Evolutionary conservation across 2,888 invertebrate genomes (phyloP).

Genomic region (Nemotelus nigrinus): DNA sequence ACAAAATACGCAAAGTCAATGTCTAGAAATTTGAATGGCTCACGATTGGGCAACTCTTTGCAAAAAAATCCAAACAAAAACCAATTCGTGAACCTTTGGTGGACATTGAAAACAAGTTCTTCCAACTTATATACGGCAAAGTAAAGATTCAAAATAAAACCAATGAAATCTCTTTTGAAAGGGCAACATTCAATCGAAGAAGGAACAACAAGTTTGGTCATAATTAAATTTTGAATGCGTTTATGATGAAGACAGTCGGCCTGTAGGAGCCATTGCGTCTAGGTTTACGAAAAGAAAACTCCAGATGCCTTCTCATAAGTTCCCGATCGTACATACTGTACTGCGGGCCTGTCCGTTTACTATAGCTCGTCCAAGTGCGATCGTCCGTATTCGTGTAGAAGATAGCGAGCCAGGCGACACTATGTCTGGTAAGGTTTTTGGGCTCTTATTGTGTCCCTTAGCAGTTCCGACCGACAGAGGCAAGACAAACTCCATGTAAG

Average conservation of each 20-base stretch:
- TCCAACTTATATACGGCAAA: not conserved
- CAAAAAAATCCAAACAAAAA: no score
- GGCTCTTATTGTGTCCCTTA: constrained; percentile 47
- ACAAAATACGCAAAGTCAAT: no score
- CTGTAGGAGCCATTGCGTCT: not conserved
- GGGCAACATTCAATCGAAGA: constrained; percentile 25
- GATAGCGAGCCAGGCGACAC: constrained; percentile 43
- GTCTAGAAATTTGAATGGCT: no score
- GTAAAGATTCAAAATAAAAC: constrained; percentile 23
- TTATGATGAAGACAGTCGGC: not conserved
- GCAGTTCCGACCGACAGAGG: not conserved
- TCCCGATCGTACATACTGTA: no score
- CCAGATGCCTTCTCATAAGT: not conserved
- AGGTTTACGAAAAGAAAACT: constrained; percentile 9
- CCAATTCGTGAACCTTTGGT: no score
- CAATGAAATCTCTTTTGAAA: constrained; percentile 10
- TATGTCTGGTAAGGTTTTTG: constrained; percentile 49
- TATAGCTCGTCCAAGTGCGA: not conserved
- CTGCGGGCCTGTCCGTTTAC: not conserved
- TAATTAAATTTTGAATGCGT: constrained; percentile 22
- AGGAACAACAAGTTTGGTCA: constrained; percentile 18
- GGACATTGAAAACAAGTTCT: no score
- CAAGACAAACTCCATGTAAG: no score
- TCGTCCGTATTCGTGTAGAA: not conserved
- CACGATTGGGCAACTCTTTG: no score